Conservation (phyloP, 2,797 vertebrate species). For the Phoebastria nigripes region DNA sequence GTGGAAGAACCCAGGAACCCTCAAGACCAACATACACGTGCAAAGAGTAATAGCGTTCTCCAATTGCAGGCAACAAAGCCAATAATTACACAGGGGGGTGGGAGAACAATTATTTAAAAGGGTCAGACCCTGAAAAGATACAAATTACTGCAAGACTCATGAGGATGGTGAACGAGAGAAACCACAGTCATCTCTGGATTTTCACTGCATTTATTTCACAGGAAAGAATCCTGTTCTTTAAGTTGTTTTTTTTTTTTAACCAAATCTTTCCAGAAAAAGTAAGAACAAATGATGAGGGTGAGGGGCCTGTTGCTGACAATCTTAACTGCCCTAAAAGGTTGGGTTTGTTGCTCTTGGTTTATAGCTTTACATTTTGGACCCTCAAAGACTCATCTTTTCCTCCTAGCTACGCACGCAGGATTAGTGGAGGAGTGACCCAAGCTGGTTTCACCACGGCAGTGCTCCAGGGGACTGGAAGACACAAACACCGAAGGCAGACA, state of each 20-base stretch:
- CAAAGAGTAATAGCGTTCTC: not conserved
- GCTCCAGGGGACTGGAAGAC: not conserved
- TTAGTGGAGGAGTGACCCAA: not conserved
- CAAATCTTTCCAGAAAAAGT: not conserved
- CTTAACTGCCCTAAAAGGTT: not conserved
- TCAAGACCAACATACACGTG: not conserved
- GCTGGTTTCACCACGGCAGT: not conserved
- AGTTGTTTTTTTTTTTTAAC: not conserved
- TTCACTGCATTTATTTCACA: not conserved
- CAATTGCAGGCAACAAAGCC: not conserved
- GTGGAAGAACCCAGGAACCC: not conserved
- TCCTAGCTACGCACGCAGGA: fast-evolving
- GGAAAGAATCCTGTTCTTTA: not conserved
- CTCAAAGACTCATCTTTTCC: not conserved
- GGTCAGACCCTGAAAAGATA: not conserved
- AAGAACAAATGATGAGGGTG: not conserved
- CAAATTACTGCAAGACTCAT: not conserved
- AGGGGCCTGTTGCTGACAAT: not conserved
- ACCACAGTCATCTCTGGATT: not conserved
- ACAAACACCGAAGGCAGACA: not conserved
- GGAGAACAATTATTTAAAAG: not conserved
- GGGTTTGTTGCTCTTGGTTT: not conserved
- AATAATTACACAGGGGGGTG: not conserved
- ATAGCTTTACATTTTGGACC: not conserved
- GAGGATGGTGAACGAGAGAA: not conserved